Evolutionary conservation across 2,113 vertebrate genomes (phyloP).

Genomic region (Lepus europaeus): DNA sequence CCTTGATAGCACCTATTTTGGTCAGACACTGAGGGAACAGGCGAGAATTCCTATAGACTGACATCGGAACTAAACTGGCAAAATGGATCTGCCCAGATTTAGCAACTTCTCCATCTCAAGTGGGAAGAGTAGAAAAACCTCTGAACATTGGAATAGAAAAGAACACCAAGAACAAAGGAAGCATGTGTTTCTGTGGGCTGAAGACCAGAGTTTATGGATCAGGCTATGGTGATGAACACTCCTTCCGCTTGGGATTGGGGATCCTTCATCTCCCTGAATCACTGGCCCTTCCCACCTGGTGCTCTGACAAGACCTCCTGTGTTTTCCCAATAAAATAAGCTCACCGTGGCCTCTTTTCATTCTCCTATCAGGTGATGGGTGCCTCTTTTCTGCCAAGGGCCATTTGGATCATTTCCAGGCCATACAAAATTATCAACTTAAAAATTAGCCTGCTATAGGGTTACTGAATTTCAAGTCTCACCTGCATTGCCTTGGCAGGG

Average conservation of each 20-base stretch:
- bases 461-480: too few species aligned
- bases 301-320: background rate
- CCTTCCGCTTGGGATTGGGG: background rate
- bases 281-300: background rate
- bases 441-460: too few species aligned
- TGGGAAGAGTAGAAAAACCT: background rate
- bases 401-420: too few species aligned
- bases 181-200: background rate
- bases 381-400: too few species aligned
- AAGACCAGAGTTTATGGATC: background rate
- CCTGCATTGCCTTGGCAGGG: too few species aligned
- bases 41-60: slow-evolving; percentile 51
- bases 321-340: background rate
- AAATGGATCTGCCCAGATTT: slow-evolving; percentile 47
- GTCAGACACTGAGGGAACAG: slow-evolving; percentile 50
- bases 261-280: background rate
- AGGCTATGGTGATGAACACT: background rate
- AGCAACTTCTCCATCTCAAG: slow-evolving; percentile 47
- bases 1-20: slow-evolving; percentile 62
- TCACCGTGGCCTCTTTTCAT: background rate
- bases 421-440: too few species aligned
- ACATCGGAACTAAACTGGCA: background rate
- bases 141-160: background rate
- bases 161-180: background rate
- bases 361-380: background rate